A percentile compares a stretch with the other conserved stretches of the same genome.
Evolutionary conservation across 2,888 invertebrate genomes (phyloP).

Genomic region (Ectemnius continuus): DNA sequence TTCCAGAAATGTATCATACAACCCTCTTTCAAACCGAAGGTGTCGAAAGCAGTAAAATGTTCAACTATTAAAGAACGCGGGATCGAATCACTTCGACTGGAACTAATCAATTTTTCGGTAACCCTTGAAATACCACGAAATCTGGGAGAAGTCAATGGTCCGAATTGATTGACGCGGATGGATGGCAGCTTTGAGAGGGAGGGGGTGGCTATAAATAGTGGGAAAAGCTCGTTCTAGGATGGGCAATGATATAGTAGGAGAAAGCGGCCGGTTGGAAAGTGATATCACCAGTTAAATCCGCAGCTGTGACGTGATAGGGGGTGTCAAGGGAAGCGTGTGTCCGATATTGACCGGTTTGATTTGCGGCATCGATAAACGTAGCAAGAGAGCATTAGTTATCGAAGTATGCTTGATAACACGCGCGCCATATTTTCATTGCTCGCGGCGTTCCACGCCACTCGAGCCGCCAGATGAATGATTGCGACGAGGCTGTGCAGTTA

Average conservation of each 20-base stretch:
- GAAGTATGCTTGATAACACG: constrained; percentile 8
- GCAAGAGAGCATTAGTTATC: constrained; percentile 1
- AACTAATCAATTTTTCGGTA: too few relatives aligned
- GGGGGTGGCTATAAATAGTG: too few relatives aligned
- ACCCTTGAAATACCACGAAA: too few relatives aligned
- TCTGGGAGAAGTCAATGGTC: too few relatives aligned
- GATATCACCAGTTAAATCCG: neutral
- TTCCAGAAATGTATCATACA: too few relatives aligned
- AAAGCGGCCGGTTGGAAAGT: neutral
- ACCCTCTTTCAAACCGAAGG: too few relatives aligned
- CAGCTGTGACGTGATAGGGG: neutral
- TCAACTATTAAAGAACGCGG: too few relatives aligned
- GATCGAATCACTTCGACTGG: too few relatives aligned
- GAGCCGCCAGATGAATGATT: neutral
- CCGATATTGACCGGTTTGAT: constrained; percentile 2
- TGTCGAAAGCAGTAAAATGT: too few relatives aligned
- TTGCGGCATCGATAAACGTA: neutral
- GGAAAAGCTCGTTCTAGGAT: neutral
- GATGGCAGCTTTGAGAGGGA: too few relatives aligned
- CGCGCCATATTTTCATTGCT: neutral
- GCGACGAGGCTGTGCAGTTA: neutral
- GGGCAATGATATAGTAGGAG: constrained; percentile 31
- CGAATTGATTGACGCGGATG: too few relatives aligned
- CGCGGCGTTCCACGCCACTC: neutral
- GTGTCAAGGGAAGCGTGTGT: neutral